phyloP scores from a whole-genome alignment of 2,888 invertebrate species.

The Darwinula stevensoni region DNA sequence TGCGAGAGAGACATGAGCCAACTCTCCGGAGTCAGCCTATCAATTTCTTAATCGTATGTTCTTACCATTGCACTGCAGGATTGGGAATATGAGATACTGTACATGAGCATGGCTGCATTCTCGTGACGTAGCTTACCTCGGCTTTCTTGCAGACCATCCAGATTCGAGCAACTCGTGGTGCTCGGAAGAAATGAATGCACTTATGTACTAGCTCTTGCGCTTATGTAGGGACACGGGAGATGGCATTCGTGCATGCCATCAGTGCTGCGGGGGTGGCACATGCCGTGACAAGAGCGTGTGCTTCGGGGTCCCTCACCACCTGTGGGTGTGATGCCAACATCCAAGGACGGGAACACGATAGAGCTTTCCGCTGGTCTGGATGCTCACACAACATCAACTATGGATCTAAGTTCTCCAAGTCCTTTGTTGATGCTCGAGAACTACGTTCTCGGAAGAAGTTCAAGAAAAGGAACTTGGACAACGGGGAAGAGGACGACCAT shows the following conservation, averaged over 20 bases:
- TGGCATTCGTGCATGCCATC: constrained; percentile 17
- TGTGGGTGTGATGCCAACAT: constrained; percentile 20
- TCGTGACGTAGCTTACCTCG: too few relatives aligned
- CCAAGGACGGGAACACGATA: constrained; percentile 12
- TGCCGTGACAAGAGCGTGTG: constrained; percentile 19
- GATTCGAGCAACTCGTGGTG: too few relatives aligned
- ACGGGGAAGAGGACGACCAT: constrained; percentile 9
- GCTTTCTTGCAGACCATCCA: too few relatives aligned
- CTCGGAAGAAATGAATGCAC: too few relatives aligned
- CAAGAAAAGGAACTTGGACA: constrained; percentile 8
- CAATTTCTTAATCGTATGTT: too few relatives aligned
- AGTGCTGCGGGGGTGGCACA: constrained; percentile 17
- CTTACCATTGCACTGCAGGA: too few relatives aligned
- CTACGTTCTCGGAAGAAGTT: constrained; percentile 10
- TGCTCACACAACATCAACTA: constrained; percentile 16
- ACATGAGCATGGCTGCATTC: too few relatives aligned
- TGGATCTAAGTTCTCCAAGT: constrained; percentile 14
- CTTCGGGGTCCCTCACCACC: constrained; percentile 16
- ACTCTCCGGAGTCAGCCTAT: too few relatives aligned
- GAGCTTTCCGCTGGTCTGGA: constrained; percentile 17
- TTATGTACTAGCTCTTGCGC: too few relatives aligned
- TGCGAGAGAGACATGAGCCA: too few relatives aligned
- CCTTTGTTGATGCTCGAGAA: constrained; percentile 14
- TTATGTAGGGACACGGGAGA: constrained; percentile 16
- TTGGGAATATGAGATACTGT: too few relatives aligned